Percentiles rank a stretch among this genome's conserved stretches.
phyloP scores from a whole-genome alignment of 2,888 invertebrate species.

The Brachynemurus nebulosus region DNA sequence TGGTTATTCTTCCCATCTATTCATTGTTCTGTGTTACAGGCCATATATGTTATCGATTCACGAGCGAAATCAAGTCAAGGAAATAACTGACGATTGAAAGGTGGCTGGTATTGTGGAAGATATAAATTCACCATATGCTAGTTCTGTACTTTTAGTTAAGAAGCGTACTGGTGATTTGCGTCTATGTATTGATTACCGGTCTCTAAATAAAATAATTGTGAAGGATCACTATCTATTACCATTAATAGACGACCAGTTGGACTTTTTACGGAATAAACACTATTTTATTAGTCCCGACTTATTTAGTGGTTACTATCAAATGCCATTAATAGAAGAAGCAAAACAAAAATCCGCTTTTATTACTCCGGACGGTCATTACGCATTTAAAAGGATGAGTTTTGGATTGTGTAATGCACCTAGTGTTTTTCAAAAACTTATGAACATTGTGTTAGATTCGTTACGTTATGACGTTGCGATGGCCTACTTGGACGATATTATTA shows the following conservation, averaged over 20 bases:
- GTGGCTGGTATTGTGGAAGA: conserved; percentile 19
- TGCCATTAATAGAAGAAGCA: conserved; percentile 18
- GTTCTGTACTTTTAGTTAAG: conserved; percentile 18
- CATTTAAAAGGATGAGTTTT: conserved; percentile 23
- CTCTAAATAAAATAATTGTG: conserved; percentile 19
- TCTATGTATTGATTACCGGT: conserved; percentile 21
- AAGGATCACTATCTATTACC: conserved; percentile 19
- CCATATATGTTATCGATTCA: conserved; percentile 16
- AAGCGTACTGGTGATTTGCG: conserved; percentile 20
- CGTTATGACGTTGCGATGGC: conserved; percentile 13
- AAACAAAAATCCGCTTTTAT: conserved; percentile 23
- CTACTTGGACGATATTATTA: conserved; percentile 19
- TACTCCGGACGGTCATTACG: conserved; percentile 21
- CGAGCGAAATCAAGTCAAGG: conserved; percentile 13
- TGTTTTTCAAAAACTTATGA: conserved; percentile 19
- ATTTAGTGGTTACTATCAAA: conserved; percentile 23
- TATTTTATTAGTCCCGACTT: conserved; percentile 22
- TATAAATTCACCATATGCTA: conserved; percentile 21
- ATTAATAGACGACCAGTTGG: conserved; percentile 21
- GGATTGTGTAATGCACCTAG: too few relatives aligned
- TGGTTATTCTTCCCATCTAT: too few relatives aligned
- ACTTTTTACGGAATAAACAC: conserved; percentile 19
- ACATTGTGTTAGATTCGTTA: conserved; percentile 16
- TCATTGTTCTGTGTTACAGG: too few relatives aligned
- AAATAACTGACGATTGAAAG: conserved; percentile 16